Evolutionary conservation across 2,113 vertebrate genomes (phyloP), one percentile per base, ranked within the genome.

Genomic region (Psophia crepitans): DNA sequence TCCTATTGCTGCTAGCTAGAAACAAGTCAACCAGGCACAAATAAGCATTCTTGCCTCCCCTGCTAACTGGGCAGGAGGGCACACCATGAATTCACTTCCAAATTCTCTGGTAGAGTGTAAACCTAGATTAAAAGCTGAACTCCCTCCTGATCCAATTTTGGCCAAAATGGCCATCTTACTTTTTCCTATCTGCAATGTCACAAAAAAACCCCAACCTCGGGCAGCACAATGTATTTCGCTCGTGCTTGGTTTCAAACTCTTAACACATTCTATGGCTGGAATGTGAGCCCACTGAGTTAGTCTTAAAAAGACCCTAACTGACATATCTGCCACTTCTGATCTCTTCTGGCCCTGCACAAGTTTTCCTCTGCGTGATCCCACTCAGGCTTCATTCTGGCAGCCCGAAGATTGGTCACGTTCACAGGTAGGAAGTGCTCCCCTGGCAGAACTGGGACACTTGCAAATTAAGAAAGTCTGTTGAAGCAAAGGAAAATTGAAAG

Each of bases 171-270:
- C 43, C 43, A 44, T 23, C 39, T 90, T 32, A 14, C 37, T 73
- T 71, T n/a, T 83, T 65, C 30, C 41, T 77, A 8, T 13, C 15
- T 1, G 0, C 5, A 2, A 35, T 11, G 53, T 46, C 77, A 57
- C 0, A 0, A 43, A 68, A 88, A 51, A 58, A 57, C 24, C n/a
- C n/a, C n/a, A n/a, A n/a, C n/a, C n/a, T 39, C 16, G 23, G 43
- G 65, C 71, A 81, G 30, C 26, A 78, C 13, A 63, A 19, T 8
- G 32, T 12, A 8, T 39, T 53, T 77, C 70, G 56, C 39, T 89
- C 16, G 21, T 39, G 32, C 57, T 74, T n/a, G 1, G 3, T 82
- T 61, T 54, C 23, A 77, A 69, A 73, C 14, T 27, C 35, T 82
- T 43, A 66, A 48, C 8, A 6, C 0, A 3, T n/a, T 84, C 33